phyloP scores from a whole-genome alignment of 2,888 invertebrate species.

The Ectropis crepuscularia region DNA sequence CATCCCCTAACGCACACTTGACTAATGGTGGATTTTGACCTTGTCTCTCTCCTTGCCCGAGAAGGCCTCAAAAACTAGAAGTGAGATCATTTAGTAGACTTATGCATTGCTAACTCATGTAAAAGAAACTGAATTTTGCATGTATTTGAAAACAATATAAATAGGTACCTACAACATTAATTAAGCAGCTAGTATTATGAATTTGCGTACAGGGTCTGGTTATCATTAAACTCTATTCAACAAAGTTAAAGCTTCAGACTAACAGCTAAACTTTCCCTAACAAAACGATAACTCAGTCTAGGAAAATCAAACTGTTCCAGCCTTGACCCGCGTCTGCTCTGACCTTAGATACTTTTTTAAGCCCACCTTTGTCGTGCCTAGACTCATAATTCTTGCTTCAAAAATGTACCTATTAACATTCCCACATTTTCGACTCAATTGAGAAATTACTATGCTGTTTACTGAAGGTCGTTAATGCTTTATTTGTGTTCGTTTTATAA shows the following conservation, averaged over 20 bases:
- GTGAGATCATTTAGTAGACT: no score
- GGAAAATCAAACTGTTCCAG: constrained; percentile 20
- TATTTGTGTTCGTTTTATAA: neutral
- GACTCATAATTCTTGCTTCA: constrained; percentile 20
- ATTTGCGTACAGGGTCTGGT: no score
- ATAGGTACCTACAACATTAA: no score
- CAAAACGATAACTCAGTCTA: constrained; percentile 13
- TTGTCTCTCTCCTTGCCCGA: no score
- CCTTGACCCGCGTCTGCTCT: constrained; percentile 32
- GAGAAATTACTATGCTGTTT: constrained; percentile 1
- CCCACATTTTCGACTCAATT: constrained; percentile 16
- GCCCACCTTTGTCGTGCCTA: constrained; percentile 21
- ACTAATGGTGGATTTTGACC: no score
- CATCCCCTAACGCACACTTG: no score
- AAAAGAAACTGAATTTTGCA: no score
- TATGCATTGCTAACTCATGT: no score
- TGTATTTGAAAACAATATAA: no score
- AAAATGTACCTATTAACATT: constrained; percentile 28
- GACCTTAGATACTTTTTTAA: constrained; percentile 30
- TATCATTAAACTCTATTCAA: no score
- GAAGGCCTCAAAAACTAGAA: no score
- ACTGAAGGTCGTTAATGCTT: neutral
- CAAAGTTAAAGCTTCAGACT: neutral
- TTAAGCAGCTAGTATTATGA: no score
- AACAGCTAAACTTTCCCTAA: neutral